Percentiles rank a stretch among this genome's conserved stretches.
phyloP scores from a whole-genome alignment of 2,888 invertebrate genomes.

The Conchocele bisecta region DNA sequence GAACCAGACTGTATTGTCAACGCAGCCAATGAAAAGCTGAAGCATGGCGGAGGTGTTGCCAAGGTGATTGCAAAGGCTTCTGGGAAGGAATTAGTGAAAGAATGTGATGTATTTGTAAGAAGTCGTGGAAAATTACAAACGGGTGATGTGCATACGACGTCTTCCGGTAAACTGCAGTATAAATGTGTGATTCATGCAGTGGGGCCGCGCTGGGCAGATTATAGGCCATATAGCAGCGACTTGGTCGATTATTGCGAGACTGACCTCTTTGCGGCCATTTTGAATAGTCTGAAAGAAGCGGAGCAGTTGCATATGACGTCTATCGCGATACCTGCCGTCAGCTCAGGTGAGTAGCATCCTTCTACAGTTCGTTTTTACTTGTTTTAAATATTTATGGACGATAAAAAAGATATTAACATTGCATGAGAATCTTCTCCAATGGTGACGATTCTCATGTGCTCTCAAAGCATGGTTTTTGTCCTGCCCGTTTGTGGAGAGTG shows the following conservation, averaged over 20 bases:
- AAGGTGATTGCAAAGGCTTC: conserved; percentile 46
- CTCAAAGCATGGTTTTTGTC: too few species aligned
- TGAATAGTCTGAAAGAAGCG: conserved; percentile 29
- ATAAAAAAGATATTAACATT: too few species aligned
- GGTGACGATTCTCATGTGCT: too few species aligned
- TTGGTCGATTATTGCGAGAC: conserved; percentile 8
- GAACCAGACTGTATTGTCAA: conserved; percentile 56
- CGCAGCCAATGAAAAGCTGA: conserved; percentile 54
- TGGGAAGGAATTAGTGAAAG: conserved; percentile 36
- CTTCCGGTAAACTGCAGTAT: conserved; percentile 37
- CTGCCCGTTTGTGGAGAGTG: too few species aligned
- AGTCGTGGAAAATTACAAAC: conserved; percentile 9
- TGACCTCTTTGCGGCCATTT: conserved; percentile 29
- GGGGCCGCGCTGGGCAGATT: conserved; percentile 38
- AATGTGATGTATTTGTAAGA: conserved; percentile 24
- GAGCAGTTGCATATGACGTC: conserved; percentile 20
- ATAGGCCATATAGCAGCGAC: conserved; percentile 5
- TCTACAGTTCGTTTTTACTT: too few species aligned
- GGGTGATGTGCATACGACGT: conserved; percentile 10
- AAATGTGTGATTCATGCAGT: conserved; percentile 51
- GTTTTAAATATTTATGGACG: too few species aligned
- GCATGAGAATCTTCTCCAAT: too few species aligned
- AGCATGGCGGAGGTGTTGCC: conserved; percentile 56
- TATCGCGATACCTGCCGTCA: conserved; percentile 49
- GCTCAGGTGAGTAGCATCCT: conserved; percentile 58